Evolutionary conservation across 2,888 invertebrate species (phyloP).

Genomic region (Zygothrica quintamaculata): DNA sequence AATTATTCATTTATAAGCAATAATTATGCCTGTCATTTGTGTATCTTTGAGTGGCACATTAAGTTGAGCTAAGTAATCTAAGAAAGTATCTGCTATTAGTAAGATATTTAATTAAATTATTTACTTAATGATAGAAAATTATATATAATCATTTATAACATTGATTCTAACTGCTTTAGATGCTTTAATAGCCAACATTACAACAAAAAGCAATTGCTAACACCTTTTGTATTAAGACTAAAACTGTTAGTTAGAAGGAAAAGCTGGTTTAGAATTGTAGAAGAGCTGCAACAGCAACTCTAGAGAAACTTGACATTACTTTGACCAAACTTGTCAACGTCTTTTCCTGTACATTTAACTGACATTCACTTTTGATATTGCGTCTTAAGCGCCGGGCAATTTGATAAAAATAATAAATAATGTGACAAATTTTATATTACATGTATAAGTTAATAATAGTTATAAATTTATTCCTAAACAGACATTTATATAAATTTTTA

Average conservation of each 20-base stretch:
- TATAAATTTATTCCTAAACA: conserved; percentile 34
- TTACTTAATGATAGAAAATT: too few relatives aligned
- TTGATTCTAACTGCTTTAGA: too few relatives aligned
- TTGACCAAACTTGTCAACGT: conserved; percentile 48
- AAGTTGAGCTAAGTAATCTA: too few relatives aligned
- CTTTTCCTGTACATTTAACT: conserved; percentile 9
- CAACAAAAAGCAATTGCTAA: conserved; percentile 23
- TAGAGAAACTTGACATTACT: conserved; percentile 73
- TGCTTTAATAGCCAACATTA: conserved; percentile 6
- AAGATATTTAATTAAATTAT: too few relatives aligned
- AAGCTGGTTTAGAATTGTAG: conserved; percentile 30
- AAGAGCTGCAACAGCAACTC: conserved; percentile 3
- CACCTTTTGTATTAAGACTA: conserved; percentile 5
- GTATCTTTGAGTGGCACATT: too few relatives aligned
- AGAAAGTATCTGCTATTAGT: too few relatives aligned
- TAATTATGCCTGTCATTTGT: too few relatives aligned
- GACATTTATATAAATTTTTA: too few relatives aligned
- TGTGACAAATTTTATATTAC: conserved; percentile 40
- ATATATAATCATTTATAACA: too few relatives aligned
- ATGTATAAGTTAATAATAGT: conserved; percentile 48
- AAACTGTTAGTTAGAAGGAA: too few relatives aligned
- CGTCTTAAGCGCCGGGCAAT: conserved; percentile 28
- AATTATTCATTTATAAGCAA: too few relatives aligned
- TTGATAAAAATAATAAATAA: conserved; percentile 29
- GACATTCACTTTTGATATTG: conserved; percentile 69